These are phyloP conservation scores for Pholis gunnellus DNA, from an alignment of 2,113 vertebrate species.

Conservation along the genomic window DNA sequence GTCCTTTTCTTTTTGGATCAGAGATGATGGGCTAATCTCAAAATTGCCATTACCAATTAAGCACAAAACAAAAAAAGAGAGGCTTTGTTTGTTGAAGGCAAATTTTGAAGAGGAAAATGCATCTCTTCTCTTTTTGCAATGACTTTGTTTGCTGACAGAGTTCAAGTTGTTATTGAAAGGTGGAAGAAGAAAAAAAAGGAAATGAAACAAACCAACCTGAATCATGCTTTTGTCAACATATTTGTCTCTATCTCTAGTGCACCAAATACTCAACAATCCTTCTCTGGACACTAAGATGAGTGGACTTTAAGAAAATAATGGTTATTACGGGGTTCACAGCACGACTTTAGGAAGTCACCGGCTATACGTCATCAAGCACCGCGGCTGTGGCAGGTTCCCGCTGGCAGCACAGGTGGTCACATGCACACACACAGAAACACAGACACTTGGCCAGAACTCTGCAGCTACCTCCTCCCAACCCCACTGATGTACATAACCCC, in stretches of 20 bases:
- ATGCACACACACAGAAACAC: conserved; percentile 41
- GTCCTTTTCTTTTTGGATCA: not conserved
- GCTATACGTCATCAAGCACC: conserved; percentile 58
- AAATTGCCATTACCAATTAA: not conserved
- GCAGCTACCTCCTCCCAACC: conserved; percentile 40
- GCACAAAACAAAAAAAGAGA: not conserved
- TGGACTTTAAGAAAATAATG: conserved; percentile 46
- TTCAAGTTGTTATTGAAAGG: not conserved
- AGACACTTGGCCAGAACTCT: conserved; percentile 50
- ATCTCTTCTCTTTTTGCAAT: conserved; percentile 1
- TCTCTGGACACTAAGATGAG: conserved; percentile 5
- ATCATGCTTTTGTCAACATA: not conserved
- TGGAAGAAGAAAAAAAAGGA: not conserved
- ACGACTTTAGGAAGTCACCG: conserved; percentile 64
- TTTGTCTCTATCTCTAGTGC: not conserved
- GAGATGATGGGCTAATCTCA: not conserved
- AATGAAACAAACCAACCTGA: not conserved
- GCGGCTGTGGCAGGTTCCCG: conserved; percentile 57
- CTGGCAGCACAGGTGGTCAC: conserved; percentile 76
- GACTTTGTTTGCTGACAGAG: not conserved
- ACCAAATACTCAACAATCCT: not conserved
- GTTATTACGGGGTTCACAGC: conserved; percentile 54
- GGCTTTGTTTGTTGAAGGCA: not conserved
- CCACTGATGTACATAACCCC: conserved; percentile 37
- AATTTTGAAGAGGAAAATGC: conserved; percentile 18